phyloP scores from a whole-genome alignment of 2,113 vertebrate genomes.

The Toxotes jaculatrix region DNA sequence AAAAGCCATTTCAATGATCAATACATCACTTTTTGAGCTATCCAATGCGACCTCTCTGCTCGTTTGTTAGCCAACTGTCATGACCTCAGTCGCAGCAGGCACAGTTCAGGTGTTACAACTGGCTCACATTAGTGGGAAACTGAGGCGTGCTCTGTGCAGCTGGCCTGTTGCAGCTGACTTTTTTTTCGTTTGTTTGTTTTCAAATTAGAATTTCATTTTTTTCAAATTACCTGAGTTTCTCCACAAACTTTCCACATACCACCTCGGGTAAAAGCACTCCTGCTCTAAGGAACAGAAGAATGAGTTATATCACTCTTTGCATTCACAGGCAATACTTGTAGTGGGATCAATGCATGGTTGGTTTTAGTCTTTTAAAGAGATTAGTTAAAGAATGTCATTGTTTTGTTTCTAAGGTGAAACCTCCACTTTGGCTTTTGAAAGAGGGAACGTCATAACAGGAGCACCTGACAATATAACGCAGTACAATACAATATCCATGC shows the following conservation, averaged over 20 bases:
- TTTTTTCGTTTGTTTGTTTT: background rate
- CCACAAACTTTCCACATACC: background rate
- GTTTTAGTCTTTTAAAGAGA: no score
- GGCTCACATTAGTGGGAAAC: background rate
- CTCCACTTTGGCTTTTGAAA: background rate
- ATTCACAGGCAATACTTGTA: background rate
- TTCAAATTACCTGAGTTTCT: background rate
- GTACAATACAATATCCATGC: background rate
- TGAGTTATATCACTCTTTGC: background rate
- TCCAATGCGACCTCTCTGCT: background rate
- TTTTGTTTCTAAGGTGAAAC: background rate
- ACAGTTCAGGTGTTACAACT: background rate
- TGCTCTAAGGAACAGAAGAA: background rate
- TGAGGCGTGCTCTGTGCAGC: background rate
- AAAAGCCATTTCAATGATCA: background rate
- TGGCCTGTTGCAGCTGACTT: background rate
- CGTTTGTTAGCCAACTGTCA: background rate
- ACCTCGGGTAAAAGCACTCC: background rate
- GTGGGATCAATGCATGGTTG: background rate
- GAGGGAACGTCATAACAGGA: background rate
- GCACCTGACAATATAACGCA: slow-evolving; percentile 9
- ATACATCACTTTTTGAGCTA: background rate
- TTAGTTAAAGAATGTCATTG: background rate
- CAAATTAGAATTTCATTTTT: no score
- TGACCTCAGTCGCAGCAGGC: background rate